These are phyloP conservation scores for Neodiprion pinetum DNA, from an alignment of 1,140 invertebrate genomes.

Conservation along the genomic window DNA sequence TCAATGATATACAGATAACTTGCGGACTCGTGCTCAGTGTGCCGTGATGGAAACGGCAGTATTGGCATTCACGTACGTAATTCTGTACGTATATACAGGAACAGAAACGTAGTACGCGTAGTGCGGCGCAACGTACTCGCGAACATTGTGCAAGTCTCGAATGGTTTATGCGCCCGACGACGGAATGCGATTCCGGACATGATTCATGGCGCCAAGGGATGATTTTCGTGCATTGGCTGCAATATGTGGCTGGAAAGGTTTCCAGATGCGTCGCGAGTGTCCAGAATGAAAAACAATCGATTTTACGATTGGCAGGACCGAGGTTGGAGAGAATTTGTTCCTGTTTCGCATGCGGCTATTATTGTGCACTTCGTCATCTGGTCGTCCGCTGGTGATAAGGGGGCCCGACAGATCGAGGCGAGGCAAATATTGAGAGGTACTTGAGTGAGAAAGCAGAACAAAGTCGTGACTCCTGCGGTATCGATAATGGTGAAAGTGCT, in stretches of 20 bases:
- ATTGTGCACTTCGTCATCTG: too few species aligned
- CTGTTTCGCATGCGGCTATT: too few species aligned
- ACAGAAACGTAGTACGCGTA: neutral
- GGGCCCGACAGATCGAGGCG: too few species aligned
- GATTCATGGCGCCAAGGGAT: conserved; percentile 40
- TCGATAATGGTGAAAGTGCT: conserved; percentile 5
- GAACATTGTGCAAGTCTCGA: conserved; percentile 15
- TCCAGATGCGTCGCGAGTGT: too few species aligned
- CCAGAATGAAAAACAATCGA: conserved; percentile 27
- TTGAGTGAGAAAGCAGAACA: neutral
- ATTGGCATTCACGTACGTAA: neutral
- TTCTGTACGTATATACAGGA: neutral
- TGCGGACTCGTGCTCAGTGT: neutral
- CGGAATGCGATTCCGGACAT: conserved; percentile 48
- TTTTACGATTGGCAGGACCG: neutral
- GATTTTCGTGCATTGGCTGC: neutral
- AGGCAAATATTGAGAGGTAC: neutral
- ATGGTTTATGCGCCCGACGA: conserved; percentile 40
- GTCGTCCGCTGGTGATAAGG: too few species aligned
- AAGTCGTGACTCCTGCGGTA: neutral
- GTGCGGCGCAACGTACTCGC: neutral
- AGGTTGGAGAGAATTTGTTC: too few species aligned
- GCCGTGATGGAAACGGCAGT: neutral
- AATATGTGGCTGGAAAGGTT: too few species aligned
- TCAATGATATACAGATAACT: neutral